Percentiles rank a stretch among this genome's conserved stretches.
These are phyloP conservation scores for Tragelaphus strepsiceros DNA, from an alignment of 2,113 vertebrate genomes.

Conservation along the genomic window DNA sequence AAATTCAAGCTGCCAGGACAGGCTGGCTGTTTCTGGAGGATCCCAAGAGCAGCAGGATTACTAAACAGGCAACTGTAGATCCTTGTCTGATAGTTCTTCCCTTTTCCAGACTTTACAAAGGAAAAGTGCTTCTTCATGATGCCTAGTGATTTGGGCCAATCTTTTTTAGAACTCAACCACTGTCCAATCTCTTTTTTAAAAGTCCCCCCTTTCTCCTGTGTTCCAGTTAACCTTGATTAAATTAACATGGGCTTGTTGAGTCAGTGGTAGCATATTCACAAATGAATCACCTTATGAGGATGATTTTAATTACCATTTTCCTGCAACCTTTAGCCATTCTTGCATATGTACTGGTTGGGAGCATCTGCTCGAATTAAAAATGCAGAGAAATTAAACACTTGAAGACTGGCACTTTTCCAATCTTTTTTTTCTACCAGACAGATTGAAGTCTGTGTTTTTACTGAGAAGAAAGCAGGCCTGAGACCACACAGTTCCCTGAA, in stretches of 20 bases:
- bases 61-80: background rate
- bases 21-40: background rate
- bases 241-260: background rate
- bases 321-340: slow-evolving; percentile 48
- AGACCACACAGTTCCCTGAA: background rate
- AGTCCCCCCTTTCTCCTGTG: background rate
- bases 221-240: background rate
- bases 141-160: background rate
- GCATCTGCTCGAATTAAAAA: slow-evolving; percentile 59
- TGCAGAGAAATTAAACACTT: slow-evolving; percentile 44
- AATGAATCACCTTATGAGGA: slow-evolving; percentile 50
- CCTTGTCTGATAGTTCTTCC: background rate
- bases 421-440: background rate
- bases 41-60: background rate
- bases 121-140: background rate
- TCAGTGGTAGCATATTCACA: slow-evolving; percentile 21
- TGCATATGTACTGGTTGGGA: slow-evolving; percentile 52
- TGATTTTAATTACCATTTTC: slow-evolving; percentile 69
- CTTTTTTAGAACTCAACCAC: background rate
- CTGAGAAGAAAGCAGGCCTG: slow-evolving; percentile 11
- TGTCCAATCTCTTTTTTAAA: background rate
- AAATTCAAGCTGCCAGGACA: background rate
- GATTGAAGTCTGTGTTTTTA: slow-evolving; percentile 44
- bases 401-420: background rate
- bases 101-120: background rate